Conservation (phyloP, 2,113 vertebrate species). For the Coracopsis vasa region DNA sequence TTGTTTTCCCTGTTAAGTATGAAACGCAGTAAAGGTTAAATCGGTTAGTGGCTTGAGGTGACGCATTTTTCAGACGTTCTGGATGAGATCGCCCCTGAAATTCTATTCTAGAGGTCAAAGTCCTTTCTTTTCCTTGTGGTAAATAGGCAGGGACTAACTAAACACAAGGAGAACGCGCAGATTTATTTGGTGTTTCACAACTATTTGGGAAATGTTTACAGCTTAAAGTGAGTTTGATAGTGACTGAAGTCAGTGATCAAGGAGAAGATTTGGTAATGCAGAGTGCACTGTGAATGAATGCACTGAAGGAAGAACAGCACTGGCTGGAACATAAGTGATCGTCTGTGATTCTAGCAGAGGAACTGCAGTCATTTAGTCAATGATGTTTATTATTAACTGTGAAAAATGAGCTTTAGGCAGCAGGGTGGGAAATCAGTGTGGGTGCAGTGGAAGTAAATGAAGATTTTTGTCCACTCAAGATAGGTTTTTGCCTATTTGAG, state of each 20-base stretch:
- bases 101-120: conserved; percentile 50
- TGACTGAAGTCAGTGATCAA: background rate
- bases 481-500: background rate
- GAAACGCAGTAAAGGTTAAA: conserved; percentile 48
- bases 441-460: conserved; percentile 11
- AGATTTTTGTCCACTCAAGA: conserved; percentile 6
- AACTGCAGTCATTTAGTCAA: conserved; percentile 34
- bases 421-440: background rate
- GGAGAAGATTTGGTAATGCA: background rate
- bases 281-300: background rate
- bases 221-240: background rate
- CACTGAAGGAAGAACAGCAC: background rate
- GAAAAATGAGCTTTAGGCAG: conserved; percentile 32
- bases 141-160: conserved; percentile 7
- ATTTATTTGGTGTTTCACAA: background rate
- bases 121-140: background rate
- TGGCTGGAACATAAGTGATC: background rate
- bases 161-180: background rate
- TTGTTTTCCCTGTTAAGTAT: conserved; percentile 37
- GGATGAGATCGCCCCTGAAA: conserved; percentile 47
- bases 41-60: conserved; percentile 18
- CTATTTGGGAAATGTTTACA: background rate
- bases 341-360: background rate
- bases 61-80: conserved; percentile 54
- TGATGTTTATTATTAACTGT: conserved; percentile 49